Conservation (phyloP, 2,797 vertebrate genomes). For the Vespertilio murinus region DNA sequence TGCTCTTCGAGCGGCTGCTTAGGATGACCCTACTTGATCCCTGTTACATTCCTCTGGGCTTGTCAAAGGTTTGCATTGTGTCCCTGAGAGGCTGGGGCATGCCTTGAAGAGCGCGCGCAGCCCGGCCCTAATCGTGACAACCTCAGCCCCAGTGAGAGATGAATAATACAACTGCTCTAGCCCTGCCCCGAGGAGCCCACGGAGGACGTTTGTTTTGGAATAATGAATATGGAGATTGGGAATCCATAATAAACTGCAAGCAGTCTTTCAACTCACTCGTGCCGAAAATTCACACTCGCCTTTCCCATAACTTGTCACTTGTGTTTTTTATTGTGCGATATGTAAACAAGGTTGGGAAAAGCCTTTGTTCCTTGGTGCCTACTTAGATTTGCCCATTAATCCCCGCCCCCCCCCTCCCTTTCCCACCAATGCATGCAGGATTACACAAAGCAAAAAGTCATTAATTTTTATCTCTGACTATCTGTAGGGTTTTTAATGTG, state of each 20-base stretch:
- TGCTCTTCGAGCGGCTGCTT: background rate
- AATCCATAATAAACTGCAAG: constrained; percentile 84
- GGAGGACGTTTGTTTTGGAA: constrained; percentile 82
- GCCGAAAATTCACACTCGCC: constrained; percentile 86
- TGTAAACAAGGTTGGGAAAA: constrained; percentile 88
- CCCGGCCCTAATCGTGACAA: constrained; percentile 70
- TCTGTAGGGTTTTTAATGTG: constrained; percentile 91
- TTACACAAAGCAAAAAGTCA: constrained; percentile 92
- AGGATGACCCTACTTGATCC: constrained; percentile 64
- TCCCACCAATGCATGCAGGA: constrained; percentile 84
- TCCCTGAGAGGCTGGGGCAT: constrained; percentile 59
- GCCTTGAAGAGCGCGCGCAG: constrained; percentile 42
- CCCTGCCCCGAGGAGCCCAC: constrained; percentile 81
- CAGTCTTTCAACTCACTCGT: constrained; percentile 86
- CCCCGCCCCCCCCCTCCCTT: constrained; percentile 74
- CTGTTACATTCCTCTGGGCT: constrained; percentile 63
- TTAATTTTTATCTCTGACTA: constrained; percentile 92
- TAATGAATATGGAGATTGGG: constrained; percentile 86
- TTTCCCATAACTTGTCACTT: constrained; percentile 86
- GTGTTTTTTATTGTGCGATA: constrained; percentile 86
- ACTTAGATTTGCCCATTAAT: constrained; percentile 87
- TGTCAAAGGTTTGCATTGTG: constrained; percentile 70
- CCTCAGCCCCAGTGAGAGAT: constrained; percentile 73
- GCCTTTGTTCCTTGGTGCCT: constrained; percentile 89
- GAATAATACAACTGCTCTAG: constrained; percentile 79